These are phyloP conservation scores for Chroicocephalus ridibundus DNA, from an alignment of 2,113 vertebrate species.

Conservation along the genomic window DNA sequence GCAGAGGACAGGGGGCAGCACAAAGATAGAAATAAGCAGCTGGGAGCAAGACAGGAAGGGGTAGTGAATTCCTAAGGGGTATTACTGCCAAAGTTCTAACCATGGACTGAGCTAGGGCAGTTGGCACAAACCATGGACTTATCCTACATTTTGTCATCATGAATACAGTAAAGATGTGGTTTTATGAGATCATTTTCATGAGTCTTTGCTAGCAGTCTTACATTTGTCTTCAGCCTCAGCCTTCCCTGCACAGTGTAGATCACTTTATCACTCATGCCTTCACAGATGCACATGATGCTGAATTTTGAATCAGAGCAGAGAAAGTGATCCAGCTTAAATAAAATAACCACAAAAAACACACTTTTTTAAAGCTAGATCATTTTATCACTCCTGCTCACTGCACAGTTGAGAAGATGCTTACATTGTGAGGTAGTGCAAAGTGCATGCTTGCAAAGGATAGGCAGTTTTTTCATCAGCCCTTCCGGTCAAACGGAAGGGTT, in stretches of 20 bases:
- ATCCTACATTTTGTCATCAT: neutral
- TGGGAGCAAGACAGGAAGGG: neutral
- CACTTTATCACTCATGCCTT: neutral
- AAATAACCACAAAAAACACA: neutral
- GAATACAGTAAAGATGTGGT: neutral
- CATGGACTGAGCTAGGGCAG: neutral
- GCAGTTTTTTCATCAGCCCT: neutral
- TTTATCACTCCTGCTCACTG: neutral
- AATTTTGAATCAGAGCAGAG: neutral
- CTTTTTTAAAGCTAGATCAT: neutral
- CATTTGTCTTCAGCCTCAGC: neutral
- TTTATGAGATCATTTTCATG: neutral
- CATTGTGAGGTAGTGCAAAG: neutral
- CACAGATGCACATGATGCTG: neutral
- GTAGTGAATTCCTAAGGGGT: neutral
- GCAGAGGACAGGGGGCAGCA: neutral
- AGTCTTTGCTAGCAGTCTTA: neutral
- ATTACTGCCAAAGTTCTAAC: neutral
- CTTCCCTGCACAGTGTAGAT: neutral
- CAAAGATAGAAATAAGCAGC: neutral
- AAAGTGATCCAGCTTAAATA: neutral
- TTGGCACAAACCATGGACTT: neutral
- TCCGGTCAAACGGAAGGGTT: neutral
- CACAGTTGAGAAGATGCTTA: neutral
- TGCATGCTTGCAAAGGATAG: neutral